Conservation (phyloP, 2,113 vertebrate species). For the Furnarius figulus region DNA sequence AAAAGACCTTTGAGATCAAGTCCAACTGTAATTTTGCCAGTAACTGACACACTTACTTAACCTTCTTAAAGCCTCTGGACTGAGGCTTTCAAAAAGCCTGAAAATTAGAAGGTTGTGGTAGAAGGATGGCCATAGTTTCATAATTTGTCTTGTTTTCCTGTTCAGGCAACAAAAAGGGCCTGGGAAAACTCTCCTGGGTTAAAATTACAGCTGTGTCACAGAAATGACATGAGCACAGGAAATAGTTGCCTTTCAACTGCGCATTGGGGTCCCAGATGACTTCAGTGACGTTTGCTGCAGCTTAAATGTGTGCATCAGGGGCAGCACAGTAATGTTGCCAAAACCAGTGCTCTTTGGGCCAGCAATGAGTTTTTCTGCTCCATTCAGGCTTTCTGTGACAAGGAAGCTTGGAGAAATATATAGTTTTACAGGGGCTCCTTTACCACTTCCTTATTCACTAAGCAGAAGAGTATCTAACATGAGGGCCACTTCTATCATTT, state of each 20-base stretch:
- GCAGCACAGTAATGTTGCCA: neutral
- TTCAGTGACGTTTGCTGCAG: neutral
- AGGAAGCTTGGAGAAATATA: neutral
- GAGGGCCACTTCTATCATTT: neutral
- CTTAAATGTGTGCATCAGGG: neutral
- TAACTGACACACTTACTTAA: neutral
- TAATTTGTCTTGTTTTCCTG: neutral
- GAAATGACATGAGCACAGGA: neutral
- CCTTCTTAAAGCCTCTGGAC: neutral
- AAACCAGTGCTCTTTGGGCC: neutral
- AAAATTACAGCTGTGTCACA: conserved; percentile 12
- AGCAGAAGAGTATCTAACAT: neutral
- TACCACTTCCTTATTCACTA: neutral
- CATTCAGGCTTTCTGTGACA: neutral
- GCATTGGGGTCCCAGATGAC: neutral
- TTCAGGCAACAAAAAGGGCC: neutral
- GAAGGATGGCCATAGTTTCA: neutral
- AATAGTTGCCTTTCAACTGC: neutral
- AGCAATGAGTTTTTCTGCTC: neutral
- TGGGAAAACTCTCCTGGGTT: conserved; percentile 3
- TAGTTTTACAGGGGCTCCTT: neutral
- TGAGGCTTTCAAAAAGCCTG: neutral
- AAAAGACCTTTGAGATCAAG: neutral
- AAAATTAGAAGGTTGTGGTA: neutral
- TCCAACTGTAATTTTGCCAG: neutral